Evolutionary conservation across 1,140 invertebrate species (phyloP).

Genomic region (Cotesia vestalis): DNA sequence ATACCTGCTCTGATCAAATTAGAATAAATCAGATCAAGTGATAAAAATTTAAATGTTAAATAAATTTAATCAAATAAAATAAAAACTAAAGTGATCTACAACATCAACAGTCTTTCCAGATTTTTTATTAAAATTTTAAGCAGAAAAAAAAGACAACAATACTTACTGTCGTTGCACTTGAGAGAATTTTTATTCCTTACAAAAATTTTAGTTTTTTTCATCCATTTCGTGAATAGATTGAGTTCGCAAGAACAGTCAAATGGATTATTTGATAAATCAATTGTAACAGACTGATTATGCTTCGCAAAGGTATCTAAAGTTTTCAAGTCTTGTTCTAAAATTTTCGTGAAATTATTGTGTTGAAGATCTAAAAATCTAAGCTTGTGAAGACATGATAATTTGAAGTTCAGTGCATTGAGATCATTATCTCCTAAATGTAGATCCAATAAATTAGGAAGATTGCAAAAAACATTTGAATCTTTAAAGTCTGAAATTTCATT

Average conservation of each 20-base stretch:
- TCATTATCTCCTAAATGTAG: slow-evolving; percentile 77
- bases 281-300: slow-evolving; percentile 68
- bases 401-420: slow-evolving; percentile 72
- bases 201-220: slow-evolving; percentile 70
- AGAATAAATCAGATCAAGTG: too few species aligned
- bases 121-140: too few species aligned
- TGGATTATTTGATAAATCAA: slow-evolving; percentile 76
- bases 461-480: slow-evolving; percentile 76
- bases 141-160: neutral
- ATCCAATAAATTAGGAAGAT: slow-evolving; percentile 73
- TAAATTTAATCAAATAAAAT: too few species aligned
- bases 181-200: slow-evolving; percentile 70
- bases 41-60: too few species aligned
- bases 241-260: slow-evolving; percentile 75
- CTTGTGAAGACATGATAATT: slow-evolving; percentile 74
- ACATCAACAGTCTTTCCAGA: too few species aligned
- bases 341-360: slow-evolving; percentile 72
- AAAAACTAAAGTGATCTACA: too few species aligned
- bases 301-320: slow-evolving; percentile 69
- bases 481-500: slow-evolving; percentile 78
- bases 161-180: slow-evolving; percentile 60
- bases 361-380: slow-evolving; percentile 77
- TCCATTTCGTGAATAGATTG: slow-evolving; percentile 72
- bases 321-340: slow-evolving; percentile 70
- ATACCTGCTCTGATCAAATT: too few species aligned